These are phyloP conservation scores for Anneissia japonica DNA, from an alignment of 35 echinoderm and acorn worm genomes.

Conservation along the genomic window DNA sequence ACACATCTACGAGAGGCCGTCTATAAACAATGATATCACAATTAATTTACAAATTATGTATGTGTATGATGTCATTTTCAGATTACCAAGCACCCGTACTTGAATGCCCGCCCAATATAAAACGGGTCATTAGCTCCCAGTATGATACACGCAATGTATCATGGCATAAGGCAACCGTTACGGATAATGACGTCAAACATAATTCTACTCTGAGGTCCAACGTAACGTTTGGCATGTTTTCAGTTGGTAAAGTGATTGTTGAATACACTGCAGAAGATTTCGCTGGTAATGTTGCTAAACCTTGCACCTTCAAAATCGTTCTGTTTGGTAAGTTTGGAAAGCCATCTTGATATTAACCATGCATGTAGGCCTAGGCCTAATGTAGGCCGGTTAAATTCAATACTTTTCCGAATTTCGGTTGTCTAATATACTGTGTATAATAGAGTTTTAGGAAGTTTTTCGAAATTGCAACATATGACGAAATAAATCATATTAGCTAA, in stretches of 20 bases:
- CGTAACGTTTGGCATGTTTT: neutral
- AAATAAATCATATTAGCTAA: too few species aligned
- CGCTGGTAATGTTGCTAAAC: neutral
- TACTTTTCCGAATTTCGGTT: too few species aligned
- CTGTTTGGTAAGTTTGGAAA: neutral
- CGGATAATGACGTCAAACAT: neutral
- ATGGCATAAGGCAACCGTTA: neutral
- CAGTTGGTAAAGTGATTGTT: neutral
- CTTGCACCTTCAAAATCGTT: neutral
- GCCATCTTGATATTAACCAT: too few species aligned
- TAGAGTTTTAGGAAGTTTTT: too few species aligned
- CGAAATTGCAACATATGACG: too few species aligned
- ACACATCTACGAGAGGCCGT: too few species aligned
- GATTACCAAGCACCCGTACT: neutral
- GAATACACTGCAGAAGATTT: neutral
- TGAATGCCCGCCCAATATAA: neutral
- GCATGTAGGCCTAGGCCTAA: too few species aligned
- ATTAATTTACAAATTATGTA: too few species aligned
- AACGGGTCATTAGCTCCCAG: neutral
- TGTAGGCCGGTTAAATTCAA: too few species aligned
- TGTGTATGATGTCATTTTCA: neutral
- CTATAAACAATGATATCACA: too few species aligned
- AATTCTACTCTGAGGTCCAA: neutral
- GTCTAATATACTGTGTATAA: too few species aligned
- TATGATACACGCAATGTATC: neutral